Base-by-base conservation (phyloP, 2,113 vertebrate genomes). In the Carassius gibelio region DNA sequence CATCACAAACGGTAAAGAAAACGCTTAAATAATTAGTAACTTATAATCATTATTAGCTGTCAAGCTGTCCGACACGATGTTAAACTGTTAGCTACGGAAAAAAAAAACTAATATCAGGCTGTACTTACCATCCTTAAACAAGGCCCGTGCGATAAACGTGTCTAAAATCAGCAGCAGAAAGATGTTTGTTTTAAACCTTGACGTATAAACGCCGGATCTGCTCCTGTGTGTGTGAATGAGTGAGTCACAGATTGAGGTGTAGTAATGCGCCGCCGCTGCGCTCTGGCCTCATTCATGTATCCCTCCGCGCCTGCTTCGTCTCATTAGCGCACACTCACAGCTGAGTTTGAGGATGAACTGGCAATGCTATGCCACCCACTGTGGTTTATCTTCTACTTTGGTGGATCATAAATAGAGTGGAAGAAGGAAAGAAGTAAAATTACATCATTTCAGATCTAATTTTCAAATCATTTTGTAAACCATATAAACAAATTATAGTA, bases 241-340 rank as follows among this genome's bases (percentile, higher is more conserved):
- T 30, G 30, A 30, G 1, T 48, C 75, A 45, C 81, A 76, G 83
- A 81, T 77, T 45, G 83, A 19, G 30, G 30, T 71, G 62, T 78
- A 81, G n/a, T 52, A 36, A 17, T n/a, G 34, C 50, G 76, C 68
- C 45, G 42, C 86, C 21, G 3, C 64, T 71, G 77, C 42, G 76
- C 64, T 72, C 75, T 76, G 81, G 75, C 80, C 74, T 68, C 80
- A 66, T 68, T 69, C 48, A 86, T 74, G 64, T 88, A 89, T 91
- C 86, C 76, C 78, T 90, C 88, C 90, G 88, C 88, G 34, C 14
- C 17, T 34, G 55, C 8, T 57, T 69, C 21, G 48, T 75, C 38
- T 45, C 42, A 45, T 8, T 45, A 45, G 8, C 1, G 42, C 42
- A 45, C 36, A 38, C 36, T 38, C 36, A 38, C 5, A 45, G 42